Evolutionary conservation across 2,113 vertebrate species (phyloP), one percentile per base, ranked within the genome.

Genomic region (Notarius lentiginosus): DNA sequence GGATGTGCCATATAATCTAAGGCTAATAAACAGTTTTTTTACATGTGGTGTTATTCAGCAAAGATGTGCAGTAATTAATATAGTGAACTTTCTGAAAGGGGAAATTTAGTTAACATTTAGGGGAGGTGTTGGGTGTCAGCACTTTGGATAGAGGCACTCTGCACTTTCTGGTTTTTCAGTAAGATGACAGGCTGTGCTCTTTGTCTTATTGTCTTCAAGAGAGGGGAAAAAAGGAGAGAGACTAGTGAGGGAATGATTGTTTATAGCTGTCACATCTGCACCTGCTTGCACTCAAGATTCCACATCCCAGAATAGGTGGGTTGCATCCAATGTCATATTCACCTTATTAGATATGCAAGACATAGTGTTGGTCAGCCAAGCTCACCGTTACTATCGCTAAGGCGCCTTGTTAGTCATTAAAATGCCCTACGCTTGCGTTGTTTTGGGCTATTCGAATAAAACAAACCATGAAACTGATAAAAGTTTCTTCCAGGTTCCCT

Each of bases 41-140:
- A 81, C 24, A 10, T 65, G 24, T 12, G 18, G 20, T 83, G 84
- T 68, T 86, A 53, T 72, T 83, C 47, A 72, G 63, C 55, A 17
- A 47, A 47, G 8, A 47, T 22, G 41, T 47, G 20, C 7, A 47
- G 49, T 47, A 10, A 2, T 18, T 41, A 9, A 47, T 73, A 20
- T 41, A 41, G 10, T 66, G 24, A 66, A 11, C 41, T 22, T 75
- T 75, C 20, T 73, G 7, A 22, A 75, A 47, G 41, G 34, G 1
- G 8, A 49, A 4, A 49, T 75, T 47, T 49, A 49, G 8, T 12
- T 12, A 77, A 27, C 4, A 27, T 27, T 55, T 55, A n/a, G 11
- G 20, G 9, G 24, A 51, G 8, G 8, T 11, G 10, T 75, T 7
- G 10, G 4, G 41, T 77, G 22, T 53, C 24, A 75, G 20, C 6